These are phyloP conservation scores for Gallinago undulata DNA, from an alignment of 2,113 vertebrate genomes.

Conservation along the genomic window DNA sequence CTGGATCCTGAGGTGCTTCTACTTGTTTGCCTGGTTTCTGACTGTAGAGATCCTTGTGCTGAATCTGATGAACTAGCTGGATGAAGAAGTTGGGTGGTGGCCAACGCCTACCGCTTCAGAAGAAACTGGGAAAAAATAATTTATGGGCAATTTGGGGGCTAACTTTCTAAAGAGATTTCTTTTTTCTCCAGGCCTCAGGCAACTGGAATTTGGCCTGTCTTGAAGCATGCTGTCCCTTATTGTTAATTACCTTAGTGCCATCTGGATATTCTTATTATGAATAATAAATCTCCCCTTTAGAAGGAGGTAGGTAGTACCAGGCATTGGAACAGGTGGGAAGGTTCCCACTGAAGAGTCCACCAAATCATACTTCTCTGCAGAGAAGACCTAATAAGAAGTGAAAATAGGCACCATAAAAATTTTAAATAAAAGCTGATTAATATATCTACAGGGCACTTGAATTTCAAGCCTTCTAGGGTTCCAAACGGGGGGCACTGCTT, in stretches of 20 bases:
- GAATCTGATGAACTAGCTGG: not conserved
- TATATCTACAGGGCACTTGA: not conserved
- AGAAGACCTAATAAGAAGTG: not conserved
- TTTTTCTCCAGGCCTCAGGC: constrained; percentile 17
- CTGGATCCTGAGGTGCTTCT: not conserved
- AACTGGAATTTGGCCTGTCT: not conserved
- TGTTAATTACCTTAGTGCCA: constrained; percentile 34
- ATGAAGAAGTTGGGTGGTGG: not conserved
- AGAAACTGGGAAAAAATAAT: not conserved
- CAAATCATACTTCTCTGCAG: not conserved
- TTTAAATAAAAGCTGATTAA: not conserved
- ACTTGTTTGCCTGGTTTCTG: constrained; percentile 1
- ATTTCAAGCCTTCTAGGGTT: not conserved
- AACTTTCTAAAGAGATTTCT: constrained; percentile 11
- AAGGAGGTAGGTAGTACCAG: not conserved
- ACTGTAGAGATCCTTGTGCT: not conserved
- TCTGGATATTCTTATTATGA: constrained; percentile 27
- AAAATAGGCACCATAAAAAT: not conserved
- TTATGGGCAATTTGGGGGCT: not conserved
- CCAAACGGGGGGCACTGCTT: not conserved
- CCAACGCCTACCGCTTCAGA: not conserved
- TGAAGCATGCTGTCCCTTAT: not conserved
- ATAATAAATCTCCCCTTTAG: not conserved
- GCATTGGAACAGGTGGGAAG: not conserved
- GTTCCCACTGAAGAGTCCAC: not conserved